Conservation (phyloP, 2,797 vertebrate species). For the Glossophaga mutica region DNA sequence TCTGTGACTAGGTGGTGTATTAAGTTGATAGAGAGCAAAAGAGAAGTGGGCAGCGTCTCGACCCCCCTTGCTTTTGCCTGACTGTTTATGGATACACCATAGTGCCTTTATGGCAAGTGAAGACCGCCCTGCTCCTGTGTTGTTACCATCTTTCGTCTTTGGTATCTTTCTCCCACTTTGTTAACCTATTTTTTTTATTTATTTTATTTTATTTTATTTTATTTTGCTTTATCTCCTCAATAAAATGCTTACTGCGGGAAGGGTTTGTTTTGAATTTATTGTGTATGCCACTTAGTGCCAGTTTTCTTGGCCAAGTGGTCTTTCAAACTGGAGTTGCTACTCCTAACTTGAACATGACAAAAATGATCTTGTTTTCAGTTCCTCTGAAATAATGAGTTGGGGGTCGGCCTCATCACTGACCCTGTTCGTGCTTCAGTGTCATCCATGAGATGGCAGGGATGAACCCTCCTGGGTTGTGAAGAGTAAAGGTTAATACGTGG, state of each 20-base stretch:
- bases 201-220: conserved; percentile 43
- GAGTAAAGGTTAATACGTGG: neutral
- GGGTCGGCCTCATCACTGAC: neutral
- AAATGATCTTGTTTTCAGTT: neutral
- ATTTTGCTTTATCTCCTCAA: conserved; percentile 60
- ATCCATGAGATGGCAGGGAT: neutral
- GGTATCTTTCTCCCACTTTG: conserved; percentile 51
- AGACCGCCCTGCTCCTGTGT: conserved; percentile 51
- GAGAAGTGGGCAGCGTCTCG: neutral
- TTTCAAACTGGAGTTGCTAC: neutral
- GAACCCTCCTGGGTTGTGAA: neutral
- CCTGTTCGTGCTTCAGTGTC: neutral
- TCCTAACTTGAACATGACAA: neutral
- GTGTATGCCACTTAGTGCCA: neutral
- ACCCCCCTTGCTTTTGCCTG: conserved; percentile 6
- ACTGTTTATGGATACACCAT: conserved; percentile 10
- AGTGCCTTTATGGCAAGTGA: conserved; percentile 67
- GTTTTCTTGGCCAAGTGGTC: neutral
- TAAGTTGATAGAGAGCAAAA: neutral
- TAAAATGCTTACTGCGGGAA: conserved; percentile 72
- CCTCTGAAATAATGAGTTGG: neutral
- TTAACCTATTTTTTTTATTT: conserved; percentile 50
- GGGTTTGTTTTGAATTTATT: conserved; percentile 64
- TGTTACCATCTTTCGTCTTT: conserved; percentile 50
- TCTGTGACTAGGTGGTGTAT: neutral